These are phyloP conservation scores for Xestia sexstrigata DNA, from an alignment of 2,888 invertebrate species.

Conservation along the genomic window DNA sequence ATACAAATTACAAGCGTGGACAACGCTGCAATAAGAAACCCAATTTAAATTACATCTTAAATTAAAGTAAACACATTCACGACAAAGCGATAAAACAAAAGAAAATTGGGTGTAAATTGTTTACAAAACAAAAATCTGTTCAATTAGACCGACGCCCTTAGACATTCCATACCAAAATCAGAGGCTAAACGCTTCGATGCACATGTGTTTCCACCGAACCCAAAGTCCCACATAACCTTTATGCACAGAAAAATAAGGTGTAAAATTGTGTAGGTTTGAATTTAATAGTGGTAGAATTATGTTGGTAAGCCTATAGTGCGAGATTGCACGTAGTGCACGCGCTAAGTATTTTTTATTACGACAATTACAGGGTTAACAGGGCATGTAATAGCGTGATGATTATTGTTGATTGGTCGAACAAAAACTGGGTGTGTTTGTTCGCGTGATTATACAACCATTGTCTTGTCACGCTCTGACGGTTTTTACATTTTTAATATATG, in stretches of 20 bases:
- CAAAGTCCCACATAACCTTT: conserved; percentile 27
- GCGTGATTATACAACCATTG: conserved; percentile 52
- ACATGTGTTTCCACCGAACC: conserved; percentile 39
- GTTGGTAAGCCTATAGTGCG: conserved; percentile 60
- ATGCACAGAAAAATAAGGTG: conserved; percentile 27
- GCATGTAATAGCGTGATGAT: conserved; percentile 79
- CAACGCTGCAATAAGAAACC: conserved; percentile 6
- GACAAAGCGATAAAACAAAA: conserved; percentile 50
- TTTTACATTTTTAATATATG: conserved; percentile 47
- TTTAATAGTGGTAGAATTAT: conserved; percentile 11
- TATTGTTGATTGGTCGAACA: conserved; percentile 79
- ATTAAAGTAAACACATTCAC: conserved; percentile 20
- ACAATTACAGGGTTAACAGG: conserved; percentile 82
- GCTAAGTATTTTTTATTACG: conserved; percentile 77
- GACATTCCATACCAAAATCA: conserved; percentile 77
- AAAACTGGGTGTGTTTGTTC: conserved; percentile 73
- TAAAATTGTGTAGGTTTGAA: conserved; percentile 32
- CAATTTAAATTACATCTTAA: background rate
- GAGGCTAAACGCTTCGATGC: conserved; percentile 73
- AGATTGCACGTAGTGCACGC: conserved; percentile 73
- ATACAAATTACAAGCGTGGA: conserved; percentile 13
- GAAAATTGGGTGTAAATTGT: conserved; percentile 79
- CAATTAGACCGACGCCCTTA: conserved; percentile 79
- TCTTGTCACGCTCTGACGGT: conserved; percentile 57
- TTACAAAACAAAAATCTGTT: conserved; percentile 76